These are phyloP conservation scores for Erythrocercus mccallii DNA, from an alignment of 2,113 vertebrate species.

Conservation along the genomic window DNA sequence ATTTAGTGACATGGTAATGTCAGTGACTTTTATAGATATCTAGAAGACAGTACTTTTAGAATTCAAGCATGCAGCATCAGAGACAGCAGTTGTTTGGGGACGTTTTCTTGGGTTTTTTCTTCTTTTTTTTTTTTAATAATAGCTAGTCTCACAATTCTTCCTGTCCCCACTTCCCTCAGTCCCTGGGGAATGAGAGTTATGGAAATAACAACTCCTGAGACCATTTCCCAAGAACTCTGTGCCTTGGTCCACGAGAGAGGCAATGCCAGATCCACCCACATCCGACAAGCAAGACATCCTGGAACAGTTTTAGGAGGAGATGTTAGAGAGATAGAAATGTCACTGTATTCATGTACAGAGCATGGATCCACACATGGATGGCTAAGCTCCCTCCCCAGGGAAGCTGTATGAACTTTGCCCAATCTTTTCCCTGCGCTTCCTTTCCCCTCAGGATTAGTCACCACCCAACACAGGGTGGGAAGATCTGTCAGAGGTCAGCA, in stretches of 20 bases:
- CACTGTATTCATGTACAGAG: neutral
- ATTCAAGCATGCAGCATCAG: neutral
- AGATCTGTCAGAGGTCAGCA: neutral
- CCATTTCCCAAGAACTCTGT: constrained; percentile 31
- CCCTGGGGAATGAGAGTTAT: neutral
- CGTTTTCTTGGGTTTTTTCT: neutral
- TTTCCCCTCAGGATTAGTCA: neutral
- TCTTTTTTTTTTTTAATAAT: neutral
- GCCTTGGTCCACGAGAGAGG: neutral
- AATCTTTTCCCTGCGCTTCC: rapidly evolving
- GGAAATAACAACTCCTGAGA: neutral
- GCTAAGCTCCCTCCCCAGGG: neutral
- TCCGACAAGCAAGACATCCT: neutral
- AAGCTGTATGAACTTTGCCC: neutral
- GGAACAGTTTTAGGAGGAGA: neutral
- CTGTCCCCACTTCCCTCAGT: neutral
- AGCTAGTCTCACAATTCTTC: neutral
- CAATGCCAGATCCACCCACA: neutral
- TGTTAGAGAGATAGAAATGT: neutral
- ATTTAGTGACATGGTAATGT: neutral
- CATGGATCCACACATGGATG: neutral
- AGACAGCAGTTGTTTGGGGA: neutral
- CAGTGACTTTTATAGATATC: neutral
- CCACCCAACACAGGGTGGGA: neutral
- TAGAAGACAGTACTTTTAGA: neutral